Evolutionary conservation across 1,140 invertebrate species (phyloP), one percentile per base, ranked within the genome.

Genomic region (Drosophila cardini): DNA sequence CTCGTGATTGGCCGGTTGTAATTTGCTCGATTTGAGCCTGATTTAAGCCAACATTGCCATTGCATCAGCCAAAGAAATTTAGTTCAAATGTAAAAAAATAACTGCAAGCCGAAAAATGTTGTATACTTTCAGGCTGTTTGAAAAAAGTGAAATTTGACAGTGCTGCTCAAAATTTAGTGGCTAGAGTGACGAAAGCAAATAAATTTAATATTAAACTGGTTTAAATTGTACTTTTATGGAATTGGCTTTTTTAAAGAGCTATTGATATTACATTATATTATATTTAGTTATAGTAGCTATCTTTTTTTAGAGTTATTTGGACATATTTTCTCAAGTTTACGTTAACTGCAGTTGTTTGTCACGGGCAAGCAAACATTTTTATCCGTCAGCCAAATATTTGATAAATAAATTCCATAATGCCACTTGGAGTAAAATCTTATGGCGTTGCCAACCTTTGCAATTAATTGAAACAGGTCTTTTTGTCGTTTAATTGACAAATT

Each of bases 1-100:
- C 48, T 63, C 62, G 26, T 43, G 67, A 70, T 74, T 74, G 72
- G 67, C 36, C 43, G 15, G 15, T 43, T 9, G 10, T 21, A 42
- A 30, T 9, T 30, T 34, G 11, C 26, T 36, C 15, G 52, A 3
- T 8, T 21, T 16, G 36, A 74, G 67, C 65, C 72, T 74, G 72
- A 74, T 48, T 52, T 2, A 55, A 57, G 46, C 34, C 13, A 2
- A 7, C 4, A 32, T 18, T 42, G 43, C 34, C 34, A 63, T 74
- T 74, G 52, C 72, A 52, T 74, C 72, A 74, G 72, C 43, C 43
- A 45, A 42, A 52, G 11, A 15, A 52, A 55, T 52, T 26, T 34
- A 30, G 30, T 34, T 10, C 42, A 32, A 48, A 4, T 16, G 45
- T 40, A 36, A 36, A 11, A 15, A 18, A 9, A 18, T 18, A n/a